Base-by-base conservation (phyloP, 1,140 invertebrate species). In the Artemia franciscana region DNA sequence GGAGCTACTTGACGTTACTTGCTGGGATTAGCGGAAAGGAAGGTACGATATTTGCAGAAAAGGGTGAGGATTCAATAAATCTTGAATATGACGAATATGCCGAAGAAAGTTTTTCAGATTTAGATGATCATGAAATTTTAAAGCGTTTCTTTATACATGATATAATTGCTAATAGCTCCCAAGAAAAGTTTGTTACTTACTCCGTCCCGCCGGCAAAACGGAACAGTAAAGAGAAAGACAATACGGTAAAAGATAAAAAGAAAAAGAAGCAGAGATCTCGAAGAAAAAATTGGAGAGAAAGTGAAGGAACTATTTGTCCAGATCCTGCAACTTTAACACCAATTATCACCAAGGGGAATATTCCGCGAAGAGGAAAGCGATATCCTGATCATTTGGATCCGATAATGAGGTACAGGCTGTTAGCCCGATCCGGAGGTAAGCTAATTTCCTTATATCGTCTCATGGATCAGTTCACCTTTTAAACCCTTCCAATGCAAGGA, bases 341-440 rank as follows among this genome's bases (percentile, higher is more conserved):
- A 18, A 51, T 15, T 51, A 15, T 51, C 12, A 12, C 39, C 12
- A 12, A 12, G 3, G 39, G 21, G 12, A 51, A 18, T 51, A 15
- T 51, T 12, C 26, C 26, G 24, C 26, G 1, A 59, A 12, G 18
- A 24, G 58, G 18, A 12, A 64, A 64, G 61, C 30, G 63, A 3
- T 64, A 57, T 27, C 63, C 63, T 5, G 57, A 57, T 30, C 63
- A 64, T 39, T 18, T 64, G 24, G 63, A 64, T 58, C 63, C 63
- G 25, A 56, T 64, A n/a, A 61, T 61, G 12, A 59, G 61, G 12
- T 64, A 64, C 56, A 59, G 63, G 5, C 61, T 63, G 15, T 57
- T 64, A 18, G 60, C 63, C 26, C 21, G 63, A 58, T 64, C 63
- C 4, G 63, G 63, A 9, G 58, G 63, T 64, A 62, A 62, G 63